Evolutionary conservation across 2,797 vertebrate species (phyloP).

Genomic region (Thunnus albacares): DNA sequence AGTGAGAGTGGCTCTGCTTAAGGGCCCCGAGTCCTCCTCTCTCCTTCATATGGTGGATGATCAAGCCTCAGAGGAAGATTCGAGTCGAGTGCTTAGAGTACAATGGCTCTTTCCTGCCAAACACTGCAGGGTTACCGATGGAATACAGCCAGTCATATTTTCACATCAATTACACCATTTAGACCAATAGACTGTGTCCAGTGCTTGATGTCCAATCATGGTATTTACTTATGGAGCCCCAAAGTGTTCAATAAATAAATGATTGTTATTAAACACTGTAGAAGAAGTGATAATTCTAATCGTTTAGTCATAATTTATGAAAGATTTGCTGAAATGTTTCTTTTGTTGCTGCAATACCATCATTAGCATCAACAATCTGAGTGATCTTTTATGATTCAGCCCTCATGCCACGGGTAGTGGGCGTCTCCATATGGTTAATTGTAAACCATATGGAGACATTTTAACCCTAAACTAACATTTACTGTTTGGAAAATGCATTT

Average conservation of each 20-base stretch:
- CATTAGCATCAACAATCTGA: conserved; percentile 8
- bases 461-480: background rate
- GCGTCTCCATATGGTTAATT: conserved; percentile 13
- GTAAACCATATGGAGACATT: background rate
- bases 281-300: background rate
- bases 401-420: conserved; percentile 2
- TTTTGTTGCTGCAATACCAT: background rate
- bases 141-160: conserved; percentile 59
- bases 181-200: conserved; percentile 48
- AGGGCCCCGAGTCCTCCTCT: conserved; percentile 41
- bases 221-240: conserved; percentile 16
- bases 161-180: conserved; percentile 67
- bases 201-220: conserved; percentile 51
- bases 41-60: conserved; percentile 63
- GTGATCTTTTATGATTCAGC: background rate
- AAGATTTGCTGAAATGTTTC: background rate
- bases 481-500: background rate
- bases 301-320: background rate
- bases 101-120: conserved; percentile 63
- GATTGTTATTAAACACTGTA: background rate
- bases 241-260: background rate
- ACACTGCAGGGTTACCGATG: conserved; percentile 61
- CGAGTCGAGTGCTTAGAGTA: conserved; percentile 67
- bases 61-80: conserved; percentile 74
- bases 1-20: conserved; percentile 45